Conservation (phyloP, 1,140 invertebrate species). For the Pachyrhynchus sulphureomaculatus region DNA sequence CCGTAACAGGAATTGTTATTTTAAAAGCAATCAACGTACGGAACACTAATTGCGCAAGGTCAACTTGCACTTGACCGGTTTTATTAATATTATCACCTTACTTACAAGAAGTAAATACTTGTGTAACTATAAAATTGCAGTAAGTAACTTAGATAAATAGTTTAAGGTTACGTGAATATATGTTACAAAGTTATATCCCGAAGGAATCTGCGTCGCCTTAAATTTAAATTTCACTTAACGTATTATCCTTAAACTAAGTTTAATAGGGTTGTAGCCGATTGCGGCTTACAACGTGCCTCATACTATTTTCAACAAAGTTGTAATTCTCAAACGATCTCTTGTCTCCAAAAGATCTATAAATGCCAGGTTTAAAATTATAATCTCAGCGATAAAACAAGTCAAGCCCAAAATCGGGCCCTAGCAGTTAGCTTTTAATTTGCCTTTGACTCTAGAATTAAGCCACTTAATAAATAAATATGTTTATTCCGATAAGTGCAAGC, state of each 20-base stretch:
- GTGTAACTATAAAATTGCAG: too few relatives aligned
- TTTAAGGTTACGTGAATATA: too few relatives aligned
- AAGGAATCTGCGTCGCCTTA: not conserved
- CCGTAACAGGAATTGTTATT: too few relatives aligned
- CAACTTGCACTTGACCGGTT: too few relatives aligned
- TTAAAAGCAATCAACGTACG: too few relatives aligned
- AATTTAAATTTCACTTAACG: not conserved
- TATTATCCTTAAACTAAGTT: conserved; percentile 13
- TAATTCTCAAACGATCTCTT: conserved; percentile 22
- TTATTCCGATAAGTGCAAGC: conserved; percentile 26
- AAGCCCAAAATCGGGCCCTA: conserved; percentile 28
- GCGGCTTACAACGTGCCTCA: conserved; percentile 10
- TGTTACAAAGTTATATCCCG: too few relatives aligned
- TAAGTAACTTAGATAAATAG: too few relatives aligned
- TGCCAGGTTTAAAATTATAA: conserved; percentile 30
- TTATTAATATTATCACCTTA: too few relatives aligned
- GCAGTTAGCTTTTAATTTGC: conserved; percentile 29
- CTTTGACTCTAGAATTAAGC: conserved; percentile 22
- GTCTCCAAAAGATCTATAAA: conserved; percentile 27
- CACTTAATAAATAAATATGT: conserved; percentile 31
- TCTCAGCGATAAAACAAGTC: conserved; percentile 26
- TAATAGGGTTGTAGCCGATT: conserved; percentile 10
- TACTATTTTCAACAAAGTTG: conserved; percentile 22
- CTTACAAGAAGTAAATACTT: too few relatives aligned
- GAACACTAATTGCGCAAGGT: too few relatives aligned